These are phyloP conservation scores for Sitobion miscanthi DNA, from an alignment of 1,140 invertebrate species.

Conservation along the genomic window DNA sequence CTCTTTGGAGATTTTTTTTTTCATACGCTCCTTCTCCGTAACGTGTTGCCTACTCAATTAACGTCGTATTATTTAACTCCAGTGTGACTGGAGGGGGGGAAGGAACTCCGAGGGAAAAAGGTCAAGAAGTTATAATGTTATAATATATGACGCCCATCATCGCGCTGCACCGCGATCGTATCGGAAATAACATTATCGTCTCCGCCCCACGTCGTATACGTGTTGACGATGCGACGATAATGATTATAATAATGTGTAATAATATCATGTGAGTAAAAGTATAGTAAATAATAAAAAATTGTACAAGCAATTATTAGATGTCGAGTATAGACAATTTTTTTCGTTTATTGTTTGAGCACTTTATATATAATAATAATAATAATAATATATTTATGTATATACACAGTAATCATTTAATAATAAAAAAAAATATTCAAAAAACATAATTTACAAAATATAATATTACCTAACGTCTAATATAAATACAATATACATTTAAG, in stretches of 20 bases:
- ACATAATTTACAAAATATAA: constrained; percentile 18
- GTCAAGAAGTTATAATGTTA: constrained; percentile 34
- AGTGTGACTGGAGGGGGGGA: too few relatives aligned
- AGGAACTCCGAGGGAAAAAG: not conserved
- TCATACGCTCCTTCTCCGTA: not conserved
- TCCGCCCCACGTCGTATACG: constrained; percentile 23
- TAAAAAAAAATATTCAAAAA: not conserved
- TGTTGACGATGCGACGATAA: not conserved
- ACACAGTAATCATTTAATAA: not conserved
- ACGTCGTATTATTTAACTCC: constrained; percentile 47
- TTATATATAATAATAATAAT: not conserved
- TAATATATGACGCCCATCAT: not conserved
- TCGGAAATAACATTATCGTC: constrained; percentile 30
- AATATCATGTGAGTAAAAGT: not conserved
- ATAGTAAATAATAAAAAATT: not conserved
- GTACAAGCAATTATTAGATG: not conserved
- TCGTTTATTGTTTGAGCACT: not conserved
- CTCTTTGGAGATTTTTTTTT: constrained; percentile 12
- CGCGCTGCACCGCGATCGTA: not conserved
- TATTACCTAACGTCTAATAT: not conserved
- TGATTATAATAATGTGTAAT: not conserved
- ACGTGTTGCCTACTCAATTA: constrained; percentile 44
- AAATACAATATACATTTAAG: not conserved
- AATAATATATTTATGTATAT: not conserved
- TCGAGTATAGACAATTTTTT: not conserved